Percentiles rank a stretch among this genome's conserved stretches.
Conservation (phyloP, 2,113 vertebrate genomes). For the Aldabrachelys gigantea region DNA sequence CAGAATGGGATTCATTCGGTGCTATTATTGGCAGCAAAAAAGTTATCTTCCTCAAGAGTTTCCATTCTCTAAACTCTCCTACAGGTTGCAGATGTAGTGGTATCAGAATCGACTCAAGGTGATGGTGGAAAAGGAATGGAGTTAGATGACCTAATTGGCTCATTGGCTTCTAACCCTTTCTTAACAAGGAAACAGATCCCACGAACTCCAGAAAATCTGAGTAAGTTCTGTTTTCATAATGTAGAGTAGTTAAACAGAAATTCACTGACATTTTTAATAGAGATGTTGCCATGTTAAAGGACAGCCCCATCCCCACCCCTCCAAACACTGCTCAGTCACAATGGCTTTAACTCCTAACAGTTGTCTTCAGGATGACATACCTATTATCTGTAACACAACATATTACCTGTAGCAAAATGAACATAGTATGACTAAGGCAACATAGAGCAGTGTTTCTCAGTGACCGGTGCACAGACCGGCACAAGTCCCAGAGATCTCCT, state of each 20-base stretch:
- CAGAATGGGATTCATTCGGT: neutral
- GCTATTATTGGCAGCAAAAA: neutral
- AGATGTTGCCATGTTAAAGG: neutral
- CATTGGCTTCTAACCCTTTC: constrained; percentile 84
- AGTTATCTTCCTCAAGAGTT: neutral
- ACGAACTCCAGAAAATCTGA: constrained; percentile 89
- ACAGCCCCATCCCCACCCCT: neutral
- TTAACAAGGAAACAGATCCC: constrained; percentile 84
- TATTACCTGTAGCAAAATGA: neutral
- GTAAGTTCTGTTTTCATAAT: constrained; percentile 76
- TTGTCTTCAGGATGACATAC: neutral
- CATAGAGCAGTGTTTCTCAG: neutral
- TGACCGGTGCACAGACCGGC: no score
- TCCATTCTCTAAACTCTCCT: neutral
- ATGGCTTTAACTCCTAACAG: neutral
- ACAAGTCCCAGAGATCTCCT: no score
- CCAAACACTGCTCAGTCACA: neutral
- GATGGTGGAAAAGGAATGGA: constrained; percentile 56
- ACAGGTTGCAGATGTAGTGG: constrained; percentile 86
- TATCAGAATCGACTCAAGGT: constrained; percentile 57
- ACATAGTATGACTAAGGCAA: neutral
- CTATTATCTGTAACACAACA: neutral
- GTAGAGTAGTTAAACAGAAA: neutral
- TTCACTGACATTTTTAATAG: neutral
- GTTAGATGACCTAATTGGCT: constrained; percentile 78